Evolutionary conservation across 2,797 vertebrate genomes (phyloP).

Genomic region (Pangasius macronema): DNA sequence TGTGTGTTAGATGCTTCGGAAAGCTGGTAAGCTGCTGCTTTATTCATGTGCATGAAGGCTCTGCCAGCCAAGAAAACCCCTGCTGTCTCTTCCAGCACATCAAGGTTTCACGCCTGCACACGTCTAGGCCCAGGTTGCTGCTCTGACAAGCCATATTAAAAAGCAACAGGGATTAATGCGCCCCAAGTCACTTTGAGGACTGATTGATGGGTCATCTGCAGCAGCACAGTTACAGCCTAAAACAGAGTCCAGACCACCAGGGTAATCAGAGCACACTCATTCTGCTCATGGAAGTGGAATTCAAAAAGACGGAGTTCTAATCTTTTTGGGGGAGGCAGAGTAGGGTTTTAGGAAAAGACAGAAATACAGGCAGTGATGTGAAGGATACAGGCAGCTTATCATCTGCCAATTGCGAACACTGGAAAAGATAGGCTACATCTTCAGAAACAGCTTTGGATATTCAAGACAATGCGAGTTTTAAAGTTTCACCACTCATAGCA

Average conservation of each 20-base stretch:
- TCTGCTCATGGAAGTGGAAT: conserved; percentile 63
- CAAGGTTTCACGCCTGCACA: conserved; percentile 72
- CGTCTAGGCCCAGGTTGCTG: conserved; percentile 60
- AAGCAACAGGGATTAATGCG: conserved; percentile 71
- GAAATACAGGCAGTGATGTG: conserved; percentile 69
- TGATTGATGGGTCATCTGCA: conserved; percentile 57
- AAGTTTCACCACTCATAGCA: conserved; percentile 47
- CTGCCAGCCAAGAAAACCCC: conserved; percentile 78
- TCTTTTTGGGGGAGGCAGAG: conserved; percentile 54
- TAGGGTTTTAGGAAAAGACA: conserved; percentile 67
- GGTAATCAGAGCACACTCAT: conserved; percentile 64
- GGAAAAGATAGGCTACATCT: conserved; percentile 59
- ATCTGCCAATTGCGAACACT: conserved; percentile 44
- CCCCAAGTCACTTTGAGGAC: conserved; percentile 60
- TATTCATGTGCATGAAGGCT: conserved; percentile 84
- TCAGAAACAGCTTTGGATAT: conserved; percentile 55
- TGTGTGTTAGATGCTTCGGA: conserved; percentile 80
- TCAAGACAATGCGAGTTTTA: conserved; percentile 48
- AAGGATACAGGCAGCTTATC: conserved; percentile 58
- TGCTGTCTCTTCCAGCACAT: conserved; percentile 76
- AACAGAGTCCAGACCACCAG: conserved; percentile 44
- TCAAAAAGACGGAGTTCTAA: conserved; percentile 58
- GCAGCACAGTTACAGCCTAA: conserved; percentile 56
- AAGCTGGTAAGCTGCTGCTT: conserved; percentile 82
- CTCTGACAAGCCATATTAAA: conserved; percentile 62